Base-by-base conservation (phyloP, 2,797 vertebrate species). In the Apodemus agrarius region DNA sequence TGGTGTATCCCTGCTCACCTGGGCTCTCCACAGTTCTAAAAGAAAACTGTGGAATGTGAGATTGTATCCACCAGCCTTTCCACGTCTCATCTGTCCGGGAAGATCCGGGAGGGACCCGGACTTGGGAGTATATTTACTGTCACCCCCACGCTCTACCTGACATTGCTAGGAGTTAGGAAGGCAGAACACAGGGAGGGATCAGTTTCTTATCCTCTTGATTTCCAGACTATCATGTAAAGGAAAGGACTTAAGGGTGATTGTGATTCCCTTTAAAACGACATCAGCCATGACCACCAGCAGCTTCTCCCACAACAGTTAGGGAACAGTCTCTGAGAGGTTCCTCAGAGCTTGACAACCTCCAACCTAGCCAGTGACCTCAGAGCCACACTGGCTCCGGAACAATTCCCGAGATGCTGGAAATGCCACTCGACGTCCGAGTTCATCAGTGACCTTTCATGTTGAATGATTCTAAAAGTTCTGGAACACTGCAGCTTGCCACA, bases 221-320 rank as follows among this genome's bases (percentile, higher is more conserved):
- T 91, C 87, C n/a, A 74, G 46, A 59, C 67, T 79, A 79, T 31
- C n/a, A 12, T 37, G 52, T 84, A 65, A 90, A 96, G 74, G 79
- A 43, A 95, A 74, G 34, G 90, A 82, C 21, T 19, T 75, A 65
- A 90, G 72, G 37, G 59, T 54, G 74, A 57, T 59, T 34, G 17
- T 13, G 37, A 69, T 87, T 83, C 34, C 37, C 69, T 76, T 65
- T 74, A 6, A 63, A 40, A 37, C 63, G 43, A 63, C 46, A n/a
- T 52, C 8, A 80, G n/a, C 78, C 52, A 63, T n/a, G 57, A 65
- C 1, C 31, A 57, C 14, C 37, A n/a, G 61, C 34, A 46, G 12
- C 59, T 0, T 61, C 57, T 43, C 13, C 74, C 81, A 74, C 37
- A 43, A 54, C 85, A 81, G 13, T 37, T 2, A 83, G 43, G 65